Evolutionary conservation across 2,797 vertebrate genomes (phyloP).

Genomic region (Hydrolagus colliei): DNA sequence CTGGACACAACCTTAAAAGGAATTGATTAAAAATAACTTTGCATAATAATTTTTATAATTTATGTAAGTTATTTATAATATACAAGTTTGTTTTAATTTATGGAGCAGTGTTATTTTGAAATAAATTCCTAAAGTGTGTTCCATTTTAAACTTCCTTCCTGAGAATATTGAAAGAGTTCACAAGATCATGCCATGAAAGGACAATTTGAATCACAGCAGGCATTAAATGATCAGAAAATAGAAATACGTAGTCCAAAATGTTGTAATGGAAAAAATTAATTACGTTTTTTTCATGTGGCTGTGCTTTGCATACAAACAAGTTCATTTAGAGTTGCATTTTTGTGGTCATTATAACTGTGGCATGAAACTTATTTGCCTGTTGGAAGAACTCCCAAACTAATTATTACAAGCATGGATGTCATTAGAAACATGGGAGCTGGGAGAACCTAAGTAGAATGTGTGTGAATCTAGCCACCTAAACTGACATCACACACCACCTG

Average conservation of each 20-base stretch:
- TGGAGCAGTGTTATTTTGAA: neutral
- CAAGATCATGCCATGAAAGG: neutral
- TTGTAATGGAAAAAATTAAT: neutral
- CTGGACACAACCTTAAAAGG: neutral
- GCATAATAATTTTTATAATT: neutral
- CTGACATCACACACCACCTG: conserved; percentile 34
- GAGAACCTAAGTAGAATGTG: conserved; percentile 41
- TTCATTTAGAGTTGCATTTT: conserved; percentile 46
- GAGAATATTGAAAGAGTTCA: neutral
- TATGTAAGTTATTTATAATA: too few relatives aligned
- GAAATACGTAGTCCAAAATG: neutral
- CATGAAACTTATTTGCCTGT: conserved; percentile 38
- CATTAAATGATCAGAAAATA: neutral
- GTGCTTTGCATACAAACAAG: neutral
- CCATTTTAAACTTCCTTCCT: too few relatives aligned
- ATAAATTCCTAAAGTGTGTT: neutral
- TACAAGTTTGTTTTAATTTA: neutral
- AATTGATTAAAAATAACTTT: neutral
- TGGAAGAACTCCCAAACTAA: conserved; percentile 42
- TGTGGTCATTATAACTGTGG: conserved; percentile 43
- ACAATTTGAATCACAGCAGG: neutral
- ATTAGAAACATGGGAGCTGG: conserved; percentile 39
- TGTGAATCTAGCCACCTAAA: conserved; percentile 42
- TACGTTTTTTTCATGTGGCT: neutral
- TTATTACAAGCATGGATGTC: conserved; percentile 37